A percentile compares a stretch with the other conserved stretches of the same genome.
These are phyloP conservation scores for Rousettus leschenaultii DNA, from an alignment of 2,113 vertebrate species.

Conservation along the genomic window DNA sequence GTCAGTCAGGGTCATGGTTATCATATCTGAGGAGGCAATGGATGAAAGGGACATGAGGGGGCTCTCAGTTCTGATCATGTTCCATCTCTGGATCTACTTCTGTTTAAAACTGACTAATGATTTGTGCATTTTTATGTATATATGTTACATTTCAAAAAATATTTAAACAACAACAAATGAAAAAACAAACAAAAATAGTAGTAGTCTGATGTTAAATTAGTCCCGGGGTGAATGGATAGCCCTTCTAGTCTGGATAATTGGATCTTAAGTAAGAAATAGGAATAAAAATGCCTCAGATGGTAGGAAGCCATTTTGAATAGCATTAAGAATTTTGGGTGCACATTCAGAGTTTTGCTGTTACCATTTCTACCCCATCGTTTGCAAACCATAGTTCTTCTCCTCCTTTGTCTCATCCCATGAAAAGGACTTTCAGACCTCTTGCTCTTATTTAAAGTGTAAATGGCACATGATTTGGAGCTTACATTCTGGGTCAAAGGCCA, in stretches of 20 bases:
- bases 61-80: background rate
- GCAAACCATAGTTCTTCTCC: background rate
- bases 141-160: background rate
- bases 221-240: background rate
- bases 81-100: background rate
- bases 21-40: background rate
- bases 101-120: background rate
- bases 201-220: background rate
- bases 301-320: background rate
- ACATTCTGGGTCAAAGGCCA: background rate
- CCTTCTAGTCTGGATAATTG: background rate
- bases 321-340: background rate
- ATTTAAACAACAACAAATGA: background rate
- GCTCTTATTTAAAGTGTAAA: background rate
- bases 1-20: background rate
- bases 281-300: background rate
- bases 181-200: background rate
- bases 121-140: background rate
- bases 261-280: background rate
- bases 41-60: background rate
- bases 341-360: background rate
- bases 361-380: background rate
- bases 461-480: background rate
- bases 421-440: background rate
- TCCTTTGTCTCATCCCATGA: background rate